phyloP scores from a whole-genome alignment of 2,113 vertebrate species.

The Cheilinus undulatus region DNA sequence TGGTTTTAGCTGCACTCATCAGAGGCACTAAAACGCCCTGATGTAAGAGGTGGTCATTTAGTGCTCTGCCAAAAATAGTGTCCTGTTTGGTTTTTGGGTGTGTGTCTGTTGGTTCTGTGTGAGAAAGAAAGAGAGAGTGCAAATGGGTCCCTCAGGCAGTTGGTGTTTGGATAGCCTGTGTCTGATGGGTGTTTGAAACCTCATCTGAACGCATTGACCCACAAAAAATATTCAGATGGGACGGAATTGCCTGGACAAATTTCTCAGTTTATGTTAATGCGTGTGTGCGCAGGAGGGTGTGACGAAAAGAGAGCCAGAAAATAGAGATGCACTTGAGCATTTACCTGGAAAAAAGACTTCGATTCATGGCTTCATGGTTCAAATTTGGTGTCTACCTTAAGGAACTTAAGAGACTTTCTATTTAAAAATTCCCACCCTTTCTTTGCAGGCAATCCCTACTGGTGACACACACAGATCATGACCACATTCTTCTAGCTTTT shows the following conservation, averaged over 20 bases:
- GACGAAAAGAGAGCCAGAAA: neutral
- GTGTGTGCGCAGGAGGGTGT: conserved; percentile 3
- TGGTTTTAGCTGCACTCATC: conserved; percentile 41
- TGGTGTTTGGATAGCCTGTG: conserved; percentile 41
- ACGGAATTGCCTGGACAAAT: conserved; percentile 22
- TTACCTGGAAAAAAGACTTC: neutral
- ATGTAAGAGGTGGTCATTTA: conserved; percentile 60
- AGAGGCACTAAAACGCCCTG: conserved; percentile 44
- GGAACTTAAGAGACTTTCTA: no score
- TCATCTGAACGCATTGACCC: conserved; percentile 63
- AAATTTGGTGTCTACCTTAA: neutral
- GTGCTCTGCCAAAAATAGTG: conserved; percentile 54
- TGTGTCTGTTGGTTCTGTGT: conserved; percentile 15
- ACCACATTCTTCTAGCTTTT: neutral
- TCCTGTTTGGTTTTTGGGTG: conserved; percentile 20
- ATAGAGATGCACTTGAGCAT: conserved; percentile 1
- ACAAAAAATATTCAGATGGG: conserved; percentile 64
- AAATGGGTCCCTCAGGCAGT: conserved; percentile 43
- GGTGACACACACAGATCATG: conserved; percentile 18
- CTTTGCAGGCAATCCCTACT: conserved; percentile 3
- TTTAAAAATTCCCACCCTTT: conserved; percentile 7
- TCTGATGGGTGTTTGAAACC: conserved; percentile 54
- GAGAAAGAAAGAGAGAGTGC: neutral
- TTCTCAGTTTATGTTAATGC: conserved; percentile 13
- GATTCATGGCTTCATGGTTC: conserved; percentile 5